Evolutionary conservation across 1,140 invertebrate species (phyloP), one percentile per base, ranked within the genome.

Genomic region (Temnothorax curvispinosus): DNA sequence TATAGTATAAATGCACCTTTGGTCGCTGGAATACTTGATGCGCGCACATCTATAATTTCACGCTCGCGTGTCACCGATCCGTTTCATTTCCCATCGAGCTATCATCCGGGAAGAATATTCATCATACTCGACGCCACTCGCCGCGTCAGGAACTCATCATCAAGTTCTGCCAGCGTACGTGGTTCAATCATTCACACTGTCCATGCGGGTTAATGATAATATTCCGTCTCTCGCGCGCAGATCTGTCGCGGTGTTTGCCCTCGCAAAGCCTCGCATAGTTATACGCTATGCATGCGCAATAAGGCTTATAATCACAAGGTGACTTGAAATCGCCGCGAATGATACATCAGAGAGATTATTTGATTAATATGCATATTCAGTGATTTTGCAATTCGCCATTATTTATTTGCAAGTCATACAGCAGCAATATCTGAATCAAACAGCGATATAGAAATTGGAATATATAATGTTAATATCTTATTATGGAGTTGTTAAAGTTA

Each of bases 31-130:
- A 75, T 75, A 75, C 69, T 47, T 74, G 80, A 84, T 84, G 80
- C 69, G 80, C 54, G 69, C 35, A 74, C 80, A 84, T 84, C 69
- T 84, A 84, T 84, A 84, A 84, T 84, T 84, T 84, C 80, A 74
- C 54, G 80, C 80, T 74, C 80, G 80, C 56, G 69, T 75, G 80
- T 84, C 80, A 84, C 69, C 69, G 80, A 84, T 74, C 67, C 80
- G 80, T 84, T 84, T 84, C 69, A 84, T 84, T 84, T 84, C 69
- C 80, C 69, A 84, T 84, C 80, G 69, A 50, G 80, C 80, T 60
- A 84, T 75, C 80, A 50, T 38, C 69, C 80, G 80, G 80, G 69
- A 84, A 84, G 80, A 75, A 84, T 84, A 84, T 84, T 84, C 80
- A 84, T 84, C 80, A 75, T 75, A 75, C 80, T 75, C 80, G 80